phyloP scores from a whole-genome alignment of 2,113 vertebrate genomes.

The Athene noctua region DNA sequence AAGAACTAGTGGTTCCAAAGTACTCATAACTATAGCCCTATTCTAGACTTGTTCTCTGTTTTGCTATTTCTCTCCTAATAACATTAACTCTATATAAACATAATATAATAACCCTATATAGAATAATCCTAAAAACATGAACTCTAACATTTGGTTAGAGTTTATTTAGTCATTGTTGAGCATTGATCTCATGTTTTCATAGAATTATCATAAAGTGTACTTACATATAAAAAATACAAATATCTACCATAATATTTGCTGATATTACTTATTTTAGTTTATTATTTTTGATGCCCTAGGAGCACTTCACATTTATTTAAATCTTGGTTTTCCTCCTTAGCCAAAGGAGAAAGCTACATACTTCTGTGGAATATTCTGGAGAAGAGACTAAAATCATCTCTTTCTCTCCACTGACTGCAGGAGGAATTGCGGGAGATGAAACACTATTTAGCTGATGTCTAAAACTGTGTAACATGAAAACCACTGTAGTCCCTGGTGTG shows the following conservation, averaged over 20 bases:
- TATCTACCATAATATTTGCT: not conserved
- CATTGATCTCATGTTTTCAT: not conserved
- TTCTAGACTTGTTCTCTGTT: not conserved
- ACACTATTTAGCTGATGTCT: not conserved
- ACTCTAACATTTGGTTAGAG: not conserved
- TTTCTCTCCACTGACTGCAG: not conserved
- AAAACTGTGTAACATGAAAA: not conserved
- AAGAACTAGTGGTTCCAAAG: not conserved
- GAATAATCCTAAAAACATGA: no score
- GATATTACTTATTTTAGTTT: not conserved
- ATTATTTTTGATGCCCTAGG: not conserved
- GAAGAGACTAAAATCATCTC: not conserved
- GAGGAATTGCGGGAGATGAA: not conserved
- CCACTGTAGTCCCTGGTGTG: fast-evolving
- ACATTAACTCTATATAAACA: no score
- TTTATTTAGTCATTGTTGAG: not conserved
- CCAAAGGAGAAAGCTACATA: not conserved
- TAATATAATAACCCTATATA: no score
- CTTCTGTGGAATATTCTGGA: not conserved
- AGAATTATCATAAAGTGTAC: not conserved
- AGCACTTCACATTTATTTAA: not conserved
- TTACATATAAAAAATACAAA: not conserved
- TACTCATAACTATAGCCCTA: not conserved
- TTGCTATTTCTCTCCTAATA: not conserved
- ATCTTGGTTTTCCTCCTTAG: not conserved